Evolutionary conservation across 2,113 vertebrate genomes (phyloP), one percentile per base, ranked within the genome.

Genomic region (Pygoscelis adeliae): DNA sequence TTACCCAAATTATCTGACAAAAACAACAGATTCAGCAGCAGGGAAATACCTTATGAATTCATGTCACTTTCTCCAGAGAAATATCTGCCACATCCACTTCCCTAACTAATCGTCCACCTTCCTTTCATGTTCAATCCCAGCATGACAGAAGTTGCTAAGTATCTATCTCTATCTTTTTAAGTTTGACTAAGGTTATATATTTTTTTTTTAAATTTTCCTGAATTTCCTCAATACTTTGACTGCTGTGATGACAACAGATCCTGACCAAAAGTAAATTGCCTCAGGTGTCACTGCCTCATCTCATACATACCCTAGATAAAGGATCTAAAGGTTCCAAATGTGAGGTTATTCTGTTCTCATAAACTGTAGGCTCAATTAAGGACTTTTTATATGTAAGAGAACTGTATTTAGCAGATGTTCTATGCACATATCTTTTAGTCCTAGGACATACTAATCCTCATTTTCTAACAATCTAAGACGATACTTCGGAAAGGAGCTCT

Each of bases 391-490:
- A 17, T 22, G 27, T 40, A 78, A 42, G 8, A 70, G 10, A 69
- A 59, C 7, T 4, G 3, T 4, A 56, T 66, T 70, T 46, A 56
- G 27, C 5, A 87, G 19, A 32, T 11, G 17, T 36, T 42, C 25
- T 66, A 42, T 53, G 17, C 15, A 38, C 1, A 4, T 58, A 38
- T 32, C 15, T 67, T 87, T 90, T 53, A 79, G 34, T 38, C 36
- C 29, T 42, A 53, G 23, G 13, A 77, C 0, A 1, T 30, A 53
- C 9, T 3, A 55, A 18, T 25, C 11, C 13, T 86, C 2, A 2
- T 80, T 93, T 84, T 67, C 42, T 52, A 63, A 49, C 9, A 23
- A 66, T 58, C 5, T 62, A 22, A 29, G 3, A 32, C 23, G 17
- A 17, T 38, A 42, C 8, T 66, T 17, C 8, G n/a, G 11, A 55